Conservation (phyloP, 53 echinoderm and acorn worm species). For the Stichopus horrens region DNA sequence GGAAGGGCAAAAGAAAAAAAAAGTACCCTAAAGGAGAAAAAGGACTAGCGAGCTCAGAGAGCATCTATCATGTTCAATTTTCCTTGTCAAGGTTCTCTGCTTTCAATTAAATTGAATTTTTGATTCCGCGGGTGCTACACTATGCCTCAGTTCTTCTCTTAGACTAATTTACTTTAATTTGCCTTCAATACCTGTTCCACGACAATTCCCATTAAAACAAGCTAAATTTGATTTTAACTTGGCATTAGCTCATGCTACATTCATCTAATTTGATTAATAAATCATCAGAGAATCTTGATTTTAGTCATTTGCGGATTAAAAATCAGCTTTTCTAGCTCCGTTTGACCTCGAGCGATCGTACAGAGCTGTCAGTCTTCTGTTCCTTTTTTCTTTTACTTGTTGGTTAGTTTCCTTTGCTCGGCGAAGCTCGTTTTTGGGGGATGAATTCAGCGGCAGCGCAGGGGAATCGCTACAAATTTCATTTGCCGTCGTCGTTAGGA, state of each 20-base stretch:
- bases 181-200: constrained; percentile 41
- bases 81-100: constrained; percentile 32
- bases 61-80: constrained; percentile 48
- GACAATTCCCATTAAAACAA: constrained; percentile 48
- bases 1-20: neutral
- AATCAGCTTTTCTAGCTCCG: constrained; percentile 34
- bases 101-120: constrained; percentile 49
- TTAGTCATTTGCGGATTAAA: constrained; percentile 48
- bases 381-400: neutral
- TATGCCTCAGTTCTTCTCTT: constrained; percentile 38
- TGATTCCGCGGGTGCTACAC: constrained; percentile 34
- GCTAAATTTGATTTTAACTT: constrained; percentile 51
- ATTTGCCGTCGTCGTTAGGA: constrained; percentile 2
- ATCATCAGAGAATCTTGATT: constrained; percentile 44
- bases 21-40: constrained; percentile 34
- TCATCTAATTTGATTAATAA: constrained; percentile 53
- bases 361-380: constrained; percentile 23
- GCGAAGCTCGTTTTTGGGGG: neutral
- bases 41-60: constrained; percentile 10
- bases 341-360: constrained; percentile 43
- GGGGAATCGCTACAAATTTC: constrained; percentile 46
- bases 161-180: constrained; percentile 41
- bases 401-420: neutral
- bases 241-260: constrained; percentile 47
- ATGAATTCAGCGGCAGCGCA: constrained; percentile 14